Evolutionary conservation across 64 coral and sea anemone species (phyloP).

Genomic region (Montipora cactus): DNA sequence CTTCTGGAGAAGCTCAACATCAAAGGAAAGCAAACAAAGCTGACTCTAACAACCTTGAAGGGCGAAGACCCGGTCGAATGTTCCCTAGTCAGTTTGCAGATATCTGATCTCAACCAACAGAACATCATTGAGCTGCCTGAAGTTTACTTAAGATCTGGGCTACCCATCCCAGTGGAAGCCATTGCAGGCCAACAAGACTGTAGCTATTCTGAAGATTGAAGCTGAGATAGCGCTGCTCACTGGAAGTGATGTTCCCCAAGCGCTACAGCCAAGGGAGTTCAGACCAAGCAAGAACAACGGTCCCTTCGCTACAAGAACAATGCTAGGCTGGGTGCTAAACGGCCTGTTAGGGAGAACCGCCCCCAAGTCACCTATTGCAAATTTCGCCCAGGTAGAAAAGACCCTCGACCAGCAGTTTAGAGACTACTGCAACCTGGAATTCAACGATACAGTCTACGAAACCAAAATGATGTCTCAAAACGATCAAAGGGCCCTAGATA

Average conservation of each 20-base stretch:
- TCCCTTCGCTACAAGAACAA: constrained; percentile 2
- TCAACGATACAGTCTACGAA: constrained; percentile 6
- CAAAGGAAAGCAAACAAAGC: constrained; percentile 32
- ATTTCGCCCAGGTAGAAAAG: not conserved
- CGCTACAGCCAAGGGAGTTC: constrained; percentile 13
- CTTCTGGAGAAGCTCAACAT: constrained; percentile 8
- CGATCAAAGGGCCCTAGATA: not conserved
- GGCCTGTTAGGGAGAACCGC: constrained; percentile 2
- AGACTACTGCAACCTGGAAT: constrained; percentile 18
- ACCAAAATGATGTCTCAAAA: not conserved
- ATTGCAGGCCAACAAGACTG: constrained; percentile 46
- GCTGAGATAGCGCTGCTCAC: constrained; percentile 47
- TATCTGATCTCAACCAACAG: constrained; percentile 1
- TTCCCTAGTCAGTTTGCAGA: constrained; percentile 8
- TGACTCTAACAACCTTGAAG: constrained; percentile 47
- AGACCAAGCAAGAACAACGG: not conserved
- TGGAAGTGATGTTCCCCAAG: constrained; percentile 34
- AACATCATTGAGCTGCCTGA: constrained; percentile 30
- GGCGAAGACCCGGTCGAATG: constrained; percentile 16
- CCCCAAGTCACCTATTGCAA: not conserved
- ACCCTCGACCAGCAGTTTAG: constrained; percentile 19
- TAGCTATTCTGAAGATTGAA: not conserved
- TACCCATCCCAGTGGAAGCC: constrained; percentile 8
- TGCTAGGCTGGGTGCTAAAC: constrained; percentile 33
- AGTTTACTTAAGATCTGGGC: not conserved